Percentiles rank a stretch among this genome's conserved stretches.
Conservation (phyloP, 1,140 invertebrate species). For the Lordiphosa stackelbergi region DNA sequence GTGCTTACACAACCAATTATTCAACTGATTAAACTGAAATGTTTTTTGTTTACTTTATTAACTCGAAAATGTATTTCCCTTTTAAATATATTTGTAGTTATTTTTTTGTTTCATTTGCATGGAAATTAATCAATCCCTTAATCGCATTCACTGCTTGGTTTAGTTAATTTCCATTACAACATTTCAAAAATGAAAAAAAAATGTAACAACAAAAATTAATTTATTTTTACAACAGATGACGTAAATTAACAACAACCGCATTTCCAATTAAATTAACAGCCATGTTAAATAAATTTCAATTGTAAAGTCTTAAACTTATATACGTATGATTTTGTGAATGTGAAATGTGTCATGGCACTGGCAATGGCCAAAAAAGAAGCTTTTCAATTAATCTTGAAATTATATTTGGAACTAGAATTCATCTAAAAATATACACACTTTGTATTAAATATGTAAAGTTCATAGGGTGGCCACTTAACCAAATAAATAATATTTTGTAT, state of each 20-base stretch:
- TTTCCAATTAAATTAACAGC: conserved; percentile 67
- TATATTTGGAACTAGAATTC: conserved; percentile 10
- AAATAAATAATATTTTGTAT: conserved; percentile 61
- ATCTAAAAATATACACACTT: conserved; percentile 17
- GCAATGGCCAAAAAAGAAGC: conserved; percentile 44
- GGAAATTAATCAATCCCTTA: conserved; percentile 64
- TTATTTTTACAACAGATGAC: conserved; percentile 65
- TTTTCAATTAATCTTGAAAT: conserved; percentile 17
- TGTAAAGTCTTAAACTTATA: conserved; percentile 8
- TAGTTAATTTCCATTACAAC: conserved; percentile 18
- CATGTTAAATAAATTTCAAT: conserved; percentile 19
- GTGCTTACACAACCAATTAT: conserved; percentile 43
- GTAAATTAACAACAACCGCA: conserved; percentile 61
- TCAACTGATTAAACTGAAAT: conserved; percentile 32
- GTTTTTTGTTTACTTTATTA: conserved; percentile 31
- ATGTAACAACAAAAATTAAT: conserved; percentile 53
- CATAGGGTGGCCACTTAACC: conserved; percentile 17
- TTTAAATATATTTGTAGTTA: conserved; percentile 23
- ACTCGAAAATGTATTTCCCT: conserved; percentile 38
- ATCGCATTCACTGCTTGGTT: conserved; percentile 51
- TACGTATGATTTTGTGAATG: conserved; percentile 8
- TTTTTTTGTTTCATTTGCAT: conserved; percentile 31
- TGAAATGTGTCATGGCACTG: conserved; percentile 54
- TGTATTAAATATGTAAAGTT: conserved; percentile 39
- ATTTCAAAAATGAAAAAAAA: background rate